phyloP scores from a whole-genome alignment of 2,888 invertebrate genomes.

The Lycaena phlaeas region DNA sequence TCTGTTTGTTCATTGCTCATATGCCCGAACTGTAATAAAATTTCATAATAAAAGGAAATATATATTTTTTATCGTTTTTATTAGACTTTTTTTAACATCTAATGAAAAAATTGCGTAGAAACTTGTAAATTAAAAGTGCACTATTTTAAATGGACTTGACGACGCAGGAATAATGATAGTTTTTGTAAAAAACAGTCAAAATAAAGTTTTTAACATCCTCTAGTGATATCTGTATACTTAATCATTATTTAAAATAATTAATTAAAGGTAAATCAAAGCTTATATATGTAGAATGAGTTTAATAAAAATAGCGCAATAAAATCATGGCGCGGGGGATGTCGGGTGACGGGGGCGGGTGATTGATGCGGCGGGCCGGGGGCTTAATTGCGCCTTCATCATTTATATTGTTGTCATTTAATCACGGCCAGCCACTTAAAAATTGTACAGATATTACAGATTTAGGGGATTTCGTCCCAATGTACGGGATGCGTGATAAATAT shows the following conservation, averaged over 20 bases:
- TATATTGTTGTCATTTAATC: constrained; percentile 54
- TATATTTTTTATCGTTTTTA: too few species aligned
- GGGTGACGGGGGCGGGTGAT: constrained; percentile 37
- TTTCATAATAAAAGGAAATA: too few species aligned
- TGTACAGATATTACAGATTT: constrained; percentile 14
- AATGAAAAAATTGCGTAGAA: too few species aligned
- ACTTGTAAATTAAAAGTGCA: too few species aligned
- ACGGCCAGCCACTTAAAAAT: constrained; percentile 23
- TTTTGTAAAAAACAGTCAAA: too few species aligned
- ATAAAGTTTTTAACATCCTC: too few species aligned
- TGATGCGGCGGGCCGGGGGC: constrained; percentile 35
- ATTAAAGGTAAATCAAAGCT: neutral
- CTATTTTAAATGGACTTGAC: too few species aligned
- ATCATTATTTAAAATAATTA: neutral
- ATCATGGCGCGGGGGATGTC: constrained; percentile 34
- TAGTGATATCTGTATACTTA: too few species aligned
- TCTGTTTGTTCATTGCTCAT: too few species aligned
- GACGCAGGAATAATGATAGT: too few species aligned
- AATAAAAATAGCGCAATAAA: constrained; percentile 34
- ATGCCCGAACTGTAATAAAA: too few species aligned
- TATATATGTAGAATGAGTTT: constrained; percentile 2
- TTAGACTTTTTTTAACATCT: too few species aligned
- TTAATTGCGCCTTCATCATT: constrained; percentile 55
- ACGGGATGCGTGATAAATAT: neutral
- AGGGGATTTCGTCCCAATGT: constrained; percentile 5